phyloP scores from a whole-genome alignment of 1,140 invertebrate genomes.

The Cylas formicarius region DNA sequence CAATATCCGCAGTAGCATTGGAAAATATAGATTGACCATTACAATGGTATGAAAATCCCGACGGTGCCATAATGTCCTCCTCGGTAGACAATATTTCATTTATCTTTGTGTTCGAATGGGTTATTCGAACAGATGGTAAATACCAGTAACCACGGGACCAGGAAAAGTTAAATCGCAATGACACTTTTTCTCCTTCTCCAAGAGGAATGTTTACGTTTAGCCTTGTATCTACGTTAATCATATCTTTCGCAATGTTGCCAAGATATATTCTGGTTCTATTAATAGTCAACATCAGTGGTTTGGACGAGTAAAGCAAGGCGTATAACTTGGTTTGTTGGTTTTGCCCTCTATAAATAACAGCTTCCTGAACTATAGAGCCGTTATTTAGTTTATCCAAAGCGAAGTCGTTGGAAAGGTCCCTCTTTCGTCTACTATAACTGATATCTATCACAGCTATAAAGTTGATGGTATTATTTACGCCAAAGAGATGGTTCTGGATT shows the following conservation, averaged over 20 bases:
- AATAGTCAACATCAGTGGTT: conserved; percentile 27
- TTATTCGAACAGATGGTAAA: conserved; percentile 17
- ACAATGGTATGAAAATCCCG: conserved; percentile 50
- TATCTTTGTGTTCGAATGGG: no score
- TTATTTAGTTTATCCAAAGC: background rate
- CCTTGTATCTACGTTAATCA: conserved; percentile 25
- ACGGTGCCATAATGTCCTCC: conserved; percentile 42
- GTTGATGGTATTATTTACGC: conserved; percentile 7
- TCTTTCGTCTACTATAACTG: conserved; percentile 14
- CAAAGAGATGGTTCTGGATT: conserved; percentile 14
- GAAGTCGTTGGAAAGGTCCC: no score
- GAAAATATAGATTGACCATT: conserved; percentile 36
- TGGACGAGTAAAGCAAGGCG: conserved; percentile 32
- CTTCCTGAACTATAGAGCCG: conserved; percentile 1
- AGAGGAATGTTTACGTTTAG: conserved; percentile 25
- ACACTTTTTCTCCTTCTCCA: conserved; percentile 28
- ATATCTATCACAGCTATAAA: conserved; percentile 25
- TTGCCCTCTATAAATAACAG: conserved; percentile 28
- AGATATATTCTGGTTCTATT: conserved; percentile 20
- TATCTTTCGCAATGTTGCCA: conserved; percentile 15
- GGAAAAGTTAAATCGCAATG: conserved; percentile 33
- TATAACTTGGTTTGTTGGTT: conserved; percentile 22
- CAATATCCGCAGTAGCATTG: conserved; percentile 24
- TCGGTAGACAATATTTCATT: no score
- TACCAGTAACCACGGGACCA: conserved; percentile 36